Evolutionary conservation across 2,888 invertebrate species (phyloP), one percentile per base, ranked within the genome.

Genomic region (Muscina levida): DNA sequence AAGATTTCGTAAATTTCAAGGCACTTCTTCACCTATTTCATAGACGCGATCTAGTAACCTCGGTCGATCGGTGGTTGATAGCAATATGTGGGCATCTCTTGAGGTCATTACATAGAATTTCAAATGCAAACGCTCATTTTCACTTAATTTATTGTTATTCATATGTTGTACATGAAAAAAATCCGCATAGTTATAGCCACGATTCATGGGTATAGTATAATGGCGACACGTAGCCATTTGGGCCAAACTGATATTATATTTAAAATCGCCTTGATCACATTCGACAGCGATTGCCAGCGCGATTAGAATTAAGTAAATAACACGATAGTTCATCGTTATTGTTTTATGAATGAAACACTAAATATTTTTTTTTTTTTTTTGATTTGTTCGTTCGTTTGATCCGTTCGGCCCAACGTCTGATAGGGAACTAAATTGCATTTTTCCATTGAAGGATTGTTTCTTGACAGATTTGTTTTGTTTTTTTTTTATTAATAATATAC

Each of bases 81-180:
- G 87, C 22, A 95, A 87, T 56, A 95, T 93, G 84, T 95, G 95
- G 0, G 94, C 95, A 87, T 95, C 94, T 87, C 93, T 94, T 0
- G 91, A 87, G 0, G 93, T 93, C 82, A 94, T 89, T 26, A 95
- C 93, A 0, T 93, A 93, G 70, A 95, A 92, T 85, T 94, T 94
- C 89, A 95, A 92, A 85, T 94, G 94, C 13, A 90, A 67, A 0
- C 86, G 83, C 79, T 89, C 88, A 19, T 85, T 84, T 2, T 66
- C 53, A 2, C 71, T 81, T 89, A 90, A 19, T 68, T 85, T 86
- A 56, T 87, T 86, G 85, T 90, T 79, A 87, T 85, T 84, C 72
- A 90, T 70, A 11, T 83, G 84, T 42, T 87, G 86, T 0, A 94
- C 89, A 31, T 88, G 88, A 85, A 93, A 94, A 86, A 92, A 94